These are phyloP conservation scores for Takifugu bimaculatus DNA, from an alignment of 2,113 vertebrate genomes.

Conservation along the genomic window DNA sequence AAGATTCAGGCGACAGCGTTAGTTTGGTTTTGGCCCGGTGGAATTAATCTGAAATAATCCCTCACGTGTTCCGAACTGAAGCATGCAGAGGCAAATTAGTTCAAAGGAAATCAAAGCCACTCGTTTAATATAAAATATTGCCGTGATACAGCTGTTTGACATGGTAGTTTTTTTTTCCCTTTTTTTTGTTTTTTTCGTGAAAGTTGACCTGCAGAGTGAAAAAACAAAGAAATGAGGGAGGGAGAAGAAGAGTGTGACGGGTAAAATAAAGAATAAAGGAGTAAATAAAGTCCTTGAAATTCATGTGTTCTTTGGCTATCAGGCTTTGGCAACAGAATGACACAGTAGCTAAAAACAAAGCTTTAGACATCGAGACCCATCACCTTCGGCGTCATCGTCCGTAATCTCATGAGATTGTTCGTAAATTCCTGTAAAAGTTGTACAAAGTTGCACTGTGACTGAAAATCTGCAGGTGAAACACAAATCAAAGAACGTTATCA, in stretches of 20 bases:
- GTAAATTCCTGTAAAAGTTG: conserved; percentile 75
- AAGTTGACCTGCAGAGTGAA: conserved; percentile 48
- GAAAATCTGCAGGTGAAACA: conserved; percentile 63
- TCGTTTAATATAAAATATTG: conserved; percentile 20
- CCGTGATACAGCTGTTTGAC: conserved; percentile 38
- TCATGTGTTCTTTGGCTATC: conserved; percentile 94
- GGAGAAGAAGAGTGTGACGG: conserved; percentile 12
- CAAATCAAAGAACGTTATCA: conserved; percentile 61
- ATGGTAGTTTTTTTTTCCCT: conserved; percentile 2
- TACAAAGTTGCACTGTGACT: conserved; percentile 71
- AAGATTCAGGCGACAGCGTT: conserved; percentile 1
- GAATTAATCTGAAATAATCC: conserved; percentile 6
- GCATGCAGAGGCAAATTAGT: conserved; percentile 32
- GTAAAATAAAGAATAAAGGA: conserved; percentile 34
- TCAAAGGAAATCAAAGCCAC: conserved; percentile 13
- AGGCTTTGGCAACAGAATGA: conserved; percentile 87
- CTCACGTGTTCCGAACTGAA: conserved; percentile 13
- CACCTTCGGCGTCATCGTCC: conserved; percentile 7
- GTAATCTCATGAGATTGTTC: conserved; percentile 58
- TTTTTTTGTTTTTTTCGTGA: conserved; percentile 13
- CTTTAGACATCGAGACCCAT: conserved; percentile 52
- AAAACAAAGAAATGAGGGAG: conserved; percentile 24
- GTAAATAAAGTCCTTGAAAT: conserved; percentile 69
- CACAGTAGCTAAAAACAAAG: conserved; percentile 79
- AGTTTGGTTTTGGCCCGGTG: neutral